A percentile compares a stretch with the other conserved stretches of the same genome.
Conservation (phyloP, 2,888 invertebrate species). For the Hydropsyche betteni region DNA sequence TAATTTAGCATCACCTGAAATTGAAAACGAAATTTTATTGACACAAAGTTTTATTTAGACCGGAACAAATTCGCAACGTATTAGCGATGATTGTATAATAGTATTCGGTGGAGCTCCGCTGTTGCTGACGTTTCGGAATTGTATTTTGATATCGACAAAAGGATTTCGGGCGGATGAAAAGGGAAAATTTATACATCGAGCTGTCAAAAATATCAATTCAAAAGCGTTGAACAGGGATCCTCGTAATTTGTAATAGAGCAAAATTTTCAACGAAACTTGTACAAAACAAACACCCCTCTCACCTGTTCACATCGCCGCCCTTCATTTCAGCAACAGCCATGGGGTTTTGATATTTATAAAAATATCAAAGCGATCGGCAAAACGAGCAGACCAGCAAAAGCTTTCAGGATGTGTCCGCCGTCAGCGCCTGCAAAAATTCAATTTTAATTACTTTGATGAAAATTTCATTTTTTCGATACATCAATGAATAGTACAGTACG, state of each 20-base stretch:
- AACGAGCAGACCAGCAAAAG: constrained; percentile 30
- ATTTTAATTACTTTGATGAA: neutral
- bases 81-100: neutral
- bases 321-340: neutral
- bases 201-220: constrained; percentile 23
- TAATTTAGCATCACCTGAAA: no score
- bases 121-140: constrained; percentile 6
- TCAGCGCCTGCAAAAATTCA: constrained; percentile 35
- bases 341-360: constrained; percentile 35
- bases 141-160: constrained; percentile 19
- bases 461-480: neutral
- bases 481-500: constrained; percentile 12
- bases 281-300: neutral
- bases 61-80: neutral
- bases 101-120: neutral
- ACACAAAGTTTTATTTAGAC: no score
- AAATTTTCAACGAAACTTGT: neutral
- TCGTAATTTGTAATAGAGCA: neutral
- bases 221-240: neutral
- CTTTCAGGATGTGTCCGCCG: constrained; percentile 27
- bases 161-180: neutral
- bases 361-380: constrained; percentile 37
- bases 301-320: constrained; percentile 10
- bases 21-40: no score
- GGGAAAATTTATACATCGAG: neutral